Evolutionary conservation across 2,113 vertebrate species (phyloP), one percentile per base, ranked within the genome.

Genomic region (Oxyruncus cristatus): DNA sequence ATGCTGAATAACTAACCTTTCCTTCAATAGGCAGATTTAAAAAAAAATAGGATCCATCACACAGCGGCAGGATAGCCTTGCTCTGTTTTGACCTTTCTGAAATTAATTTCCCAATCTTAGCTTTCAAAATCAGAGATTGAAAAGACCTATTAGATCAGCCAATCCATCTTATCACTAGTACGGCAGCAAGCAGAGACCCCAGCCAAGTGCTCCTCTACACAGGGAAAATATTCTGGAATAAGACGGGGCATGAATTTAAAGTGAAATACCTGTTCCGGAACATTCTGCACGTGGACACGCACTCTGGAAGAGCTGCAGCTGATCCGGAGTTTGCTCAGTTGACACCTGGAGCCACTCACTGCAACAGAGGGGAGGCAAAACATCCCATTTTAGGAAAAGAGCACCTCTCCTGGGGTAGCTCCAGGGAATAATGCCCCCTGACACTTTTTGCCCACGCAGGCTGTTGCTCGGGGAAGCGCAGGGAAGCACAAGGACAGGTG

Each of bases 121-220:
- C 96, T 94, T 94, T 96, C 92, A 91, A 92, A 95, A 95, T 93
- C 93, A 92, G 94, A 85, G 91, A 90, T 56, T 94, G 96, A 95
- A 96, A 96, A 96, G 95, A 75, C 92, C 93, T 88, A 84, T 93
- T 94, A 95, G 96, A 95, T 96, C 90, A 95, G 93, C 85, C 94
- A 90, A 85, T 95, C 91, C 96, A 94, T 92, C 85, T 92, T 88
- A 95, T 93, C 91, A 21, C 72, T 12, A 13, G 91, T 4, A 74
- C 24, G 47, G 94, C 89, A 77, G 92, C 90, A 74, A 93, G 92
- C 83, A 21, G 68, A 82, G 95, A 91, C 96, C 88, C 90, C 92
- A 87, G 92, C 96, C 91, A 93, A 95, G 96, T 86, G 85, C 93
- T 95, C 75, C 93, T 91, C 86, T 49, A 93, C 71, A 12, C 15